phyloP scores from a whole-genome alignment of 2,888 invertebrate genomes.

The Eudasyphora cyanicolor region DNA sequence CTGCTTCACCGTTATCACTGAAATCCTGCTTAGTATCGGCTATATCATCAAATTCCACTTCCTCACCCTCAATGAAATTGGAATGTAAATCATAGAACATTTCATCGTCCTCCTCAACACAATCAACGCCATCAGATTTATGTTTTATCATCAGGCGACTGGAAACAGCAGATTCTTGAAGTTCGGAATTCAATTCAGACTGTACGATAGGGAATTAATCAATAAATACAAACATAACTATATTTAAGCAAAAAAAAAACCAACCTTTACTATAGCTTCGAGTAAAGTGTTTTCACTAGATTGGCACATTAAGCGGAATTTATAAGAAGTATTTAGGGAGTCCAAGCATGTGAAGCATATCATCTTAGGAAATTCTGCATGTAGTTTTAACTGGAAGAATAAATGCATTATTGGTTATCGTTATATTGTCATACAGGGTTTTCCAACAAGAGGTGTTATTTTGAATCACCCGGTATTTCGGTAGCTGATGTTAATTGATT shows the following conservation, averaged over 20 bases:
- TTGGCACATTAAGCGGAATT: constrained; percentile 76
- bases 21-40: constrained; percentile 66
- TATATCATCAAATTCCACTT: constrained; percentile 70
- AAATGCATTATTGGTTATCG: too few species aligned
- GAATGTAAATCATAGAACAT: constrained; percentile 70
- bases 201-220: too few species aligned
- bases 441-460: too few species aligned
- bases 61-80: constrained; percentile 74
- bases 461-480: too few species aligned
- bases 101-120: constrained; percentile 58
- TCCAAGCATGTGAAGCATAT: constrained; percentile 75
- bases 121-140: constrained; percentile 54
- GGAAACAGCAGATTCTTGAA: constrained; percentile 64
- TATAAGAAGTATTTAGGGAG: constrained; percentile 72
- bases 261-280: constrained; percentile 74
- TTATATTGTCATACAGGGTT: too few species aligned
- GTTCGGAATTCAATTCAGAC: constrained; percentile 74
- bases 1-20: constrained; percentile 41
- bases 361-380: constrained; percentile 75
- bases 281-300: constrained; percentile 74
- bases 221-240: too few species aligned
- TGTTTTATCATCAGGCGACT: constrained; percentile 51
- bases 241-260: background rate
- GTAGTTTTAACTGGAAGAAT: constrained; percentile 71
- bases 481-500: too few species aligned